Evolutionary conservation across 2,888 invertebrate genomes (phyloP).

Genomic region (Loripinus fragilis): DNA sequence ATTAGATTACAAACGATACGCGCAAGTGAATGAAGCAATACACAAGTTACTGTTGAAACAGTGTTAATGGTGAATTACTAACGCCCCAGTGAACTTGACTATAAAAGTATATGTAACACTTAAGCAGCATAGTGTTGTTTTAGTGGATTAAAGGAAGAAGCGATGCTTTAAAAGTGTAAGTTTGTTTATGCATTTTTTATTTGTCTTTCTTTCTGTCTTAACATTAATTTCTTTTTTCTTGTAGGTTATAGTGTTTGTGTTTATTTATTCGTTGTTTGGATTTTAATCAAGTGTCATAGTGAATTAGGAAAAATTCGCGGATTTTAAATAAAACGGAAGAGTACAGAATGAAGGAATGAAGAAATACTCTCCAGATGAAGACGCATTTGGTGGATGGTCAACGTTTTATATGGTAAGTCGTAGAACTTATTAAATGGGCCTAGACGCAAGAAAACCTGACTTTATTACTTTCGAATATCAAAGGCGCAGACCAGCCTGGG

Average conservation of each 20-base stretch:
- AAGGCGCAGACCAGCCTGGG: no score
- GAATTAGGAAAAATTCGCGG: neutral
- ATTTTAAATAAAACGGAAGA: neutral
- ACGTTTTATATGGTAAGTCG: no score
- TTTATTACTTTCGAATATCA: no score
- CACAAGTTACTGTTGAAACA: neutral
- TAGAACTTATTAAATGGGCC: no score
- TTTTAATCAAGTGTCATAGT: neutral
- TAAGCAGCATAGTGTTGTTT: neutral
- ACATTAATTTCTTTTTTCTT: neutral
- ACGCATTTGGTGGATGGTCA: no score
- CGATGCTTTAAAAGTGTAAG: neutral
- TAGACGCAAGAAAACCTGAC: no score
- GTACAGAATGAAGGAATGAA: neutral
- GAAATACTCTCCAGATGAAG: neutral
- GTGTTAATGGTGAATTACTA: neutral
- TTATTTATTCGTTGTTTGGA: neutral
- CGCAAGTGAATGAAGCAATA: neutral
- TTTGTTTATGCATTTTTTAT: neutral
- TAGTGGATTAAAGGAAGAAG: neutral
- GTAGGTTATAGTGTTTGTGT: neutral
- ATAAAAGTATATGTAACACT: neutral
- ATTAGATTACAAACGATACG: conserved; percentile 4
- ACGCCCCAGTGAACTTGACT: conserved; percentile 6
- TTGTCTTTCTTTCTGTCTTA: neutral